Base-by-base conservation (phyloP, 2,113 vertebrate genomes). In the Pedionomus torquatus region DNA sequence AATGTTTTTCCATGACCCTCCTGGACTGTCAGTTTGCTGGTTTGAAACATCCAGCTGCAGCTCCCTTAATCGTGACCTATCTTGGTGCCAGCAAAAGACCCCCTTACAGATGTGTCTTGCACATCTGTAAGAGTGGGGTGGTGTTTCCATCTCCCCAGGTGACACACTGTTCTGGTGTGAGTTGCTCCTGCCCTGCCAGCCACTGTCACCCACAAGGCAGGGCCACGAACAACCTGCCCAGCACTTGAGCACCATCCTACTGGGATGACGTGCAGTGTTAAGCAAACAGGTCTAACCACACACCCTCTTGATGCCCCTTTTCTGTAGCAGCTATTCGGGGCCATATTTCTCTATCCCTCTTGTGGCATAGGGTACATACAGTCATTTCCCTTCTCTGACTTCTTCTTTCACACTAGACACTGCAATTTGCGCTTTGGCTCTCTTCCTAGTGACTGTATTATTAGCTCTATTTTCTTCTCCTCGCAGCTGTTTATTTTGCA, bases 401-500 rank as follows among this genome's bases (percentile, higher is more conserved):
- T 96, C 64, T 93, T 35, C 52, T 94, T 96, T 92, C 93, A 85
- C 77, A 72, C 24, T 79, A 39, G 13, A 65, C 75, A 80, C 80
- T 95, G 84, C 57, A 88, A 90, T 89, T 91, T 83, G 78, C 90
- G 66, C 91, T 80, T 90, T 98, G 96, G 96, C 96, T 92, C 25
- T 70, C 10, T 94, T 98, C 94, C 93, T 98, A 97, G 97, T 95
- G 78, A 88, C 93, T 90, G 30, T 74, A 90, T 96, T 93, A 97
- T 97, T 97, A 98, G 93, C 88, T 98, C 69, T 63, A 37, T 96
- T 97, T 98, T 97, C 95, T 90, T 97, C 93, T 92, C 49, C 96
- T 97, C 96, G 92, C 91, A 64, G 65, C 91, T 93, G 84, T 95
- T 97, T 93, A 75, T 88, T 93, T 96, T 77, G 7, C 71, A n/a